Evolutionary conservation across 2,797 vertebrate genomes (phyloP), one percentile per base, ranked within the genome.

Genomic region (Lemur catta): DNA sequence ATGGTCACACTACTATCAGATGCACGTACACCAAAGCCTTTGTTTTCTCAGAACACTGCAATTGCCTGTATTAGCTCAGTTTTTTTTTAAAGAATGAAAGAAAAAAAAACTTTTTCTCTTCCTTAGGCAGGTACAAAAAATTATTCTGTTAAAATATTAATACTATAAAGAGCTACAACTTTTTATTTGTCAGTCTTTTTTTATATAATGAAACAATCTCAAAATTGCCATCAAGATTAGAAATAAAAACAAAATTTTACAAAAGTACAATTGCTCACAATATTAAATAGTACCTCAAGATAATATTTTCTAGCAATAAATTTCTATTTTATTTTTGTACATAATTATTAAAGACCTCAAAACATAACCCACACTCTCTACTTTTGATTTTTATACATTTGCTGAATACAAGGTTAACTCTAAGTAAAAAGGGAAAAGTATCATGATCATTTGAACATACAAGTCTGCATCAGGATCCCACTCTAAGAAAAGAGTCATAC

Each of bases 1-100:
- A 97, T 4, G 91, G 97, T 98, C 98, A 98, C 97, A 98, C 61
- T 98, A 96, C 97, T 97, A 97, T 97, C 97, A 98, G 93, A 95
- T 93, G 95, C 97, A 95, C 84, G 97, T 97, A 98, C 85, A 97
- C 89, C 98, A 97, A 50, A 89, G 94, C 85, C 97, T 98, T 98
- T 98, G 97, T 98, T 98, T 98, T 96, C 96, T 96, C 81, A 95
- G 95, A 96, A 92, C 63, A 96, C 78, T 95, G 93, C 87, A 97
- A 97, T 84, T 94, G 88, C 93, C 98, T 98, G 95, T 97, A 97
- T 95, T 35, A 97, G 93, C 96, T 96, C 96, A 97, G 43, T 67
- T 86, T 92, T 57, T 79, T 87, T 63, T 71, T 82, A 85, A 78
- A 93, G 43, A 94, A 84, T 65, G 24, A 97, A 84, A 89, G 28